Conservation (phyloP, 2,797 vertebrate species). For the Poeciliopsis infans region DNA sequence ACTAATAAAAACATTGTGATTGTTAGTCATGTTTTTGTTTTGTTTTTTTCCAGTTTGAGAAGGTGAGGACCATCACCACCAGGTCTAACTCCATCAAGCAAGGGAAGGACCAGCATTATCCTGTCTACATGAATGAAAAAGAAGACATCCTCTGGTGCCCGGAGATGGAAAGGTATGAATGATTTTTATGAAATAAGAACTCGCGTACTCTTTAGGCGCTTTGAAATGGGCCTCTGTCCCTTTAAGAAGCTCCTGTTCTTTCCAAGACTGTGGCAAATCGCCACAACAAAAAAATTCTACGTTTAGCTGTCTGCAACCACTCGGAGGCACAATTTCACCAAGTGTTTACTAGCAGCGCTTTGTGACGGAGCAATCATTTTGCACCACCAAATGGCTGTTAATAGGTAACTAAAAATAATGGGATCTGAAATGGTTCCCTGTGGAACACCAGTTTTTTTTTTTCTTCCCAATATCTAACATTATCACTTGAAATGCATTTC, state of each 20-base stretch:
- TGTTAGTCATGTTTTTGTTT: neutral
- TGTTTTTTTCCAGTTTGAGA: constrained; percentile 86
- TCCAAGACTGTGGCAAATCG: no score
- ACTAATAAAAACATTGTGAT: neutral
- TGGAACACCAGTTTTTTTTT: neutral
- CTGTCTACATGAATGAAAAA: constrained; percentile 98
- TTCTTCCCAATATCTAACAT: neutral
- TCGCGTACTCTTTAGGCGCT: neutral
- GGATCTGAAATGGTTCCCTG: neutral
- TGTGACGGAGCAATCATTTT: neutral
- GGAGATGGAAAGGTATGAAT: constrained; percentile 94
- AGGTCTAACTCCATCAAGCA: constrained; percentile 99
- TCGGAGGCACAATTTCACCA: neutral
- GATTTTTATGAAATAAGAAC: neutral
- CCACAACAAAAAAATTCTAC: no score
- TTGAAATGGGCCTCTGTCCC: neutral
- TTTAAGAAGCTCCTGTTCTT: no score
- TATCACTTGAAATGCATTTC: neutral
- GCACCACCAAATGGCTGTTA: neutral
- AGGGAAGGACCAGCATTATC: constrained; percentile 99
- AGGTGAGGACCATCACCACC: constrained; percentile 98
- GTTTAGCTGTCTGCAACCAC: no score
- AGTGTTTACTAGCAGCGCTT: neutral
- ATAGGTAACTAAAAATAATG: neutral
- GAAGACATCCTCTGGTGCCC: constrained; percentile 99